Percentiles rank a stretch among this genome's conserved stretches.
Conservation (phyloP, 2,888 invertebrate species). For the Orthosia gothica region DNA sequence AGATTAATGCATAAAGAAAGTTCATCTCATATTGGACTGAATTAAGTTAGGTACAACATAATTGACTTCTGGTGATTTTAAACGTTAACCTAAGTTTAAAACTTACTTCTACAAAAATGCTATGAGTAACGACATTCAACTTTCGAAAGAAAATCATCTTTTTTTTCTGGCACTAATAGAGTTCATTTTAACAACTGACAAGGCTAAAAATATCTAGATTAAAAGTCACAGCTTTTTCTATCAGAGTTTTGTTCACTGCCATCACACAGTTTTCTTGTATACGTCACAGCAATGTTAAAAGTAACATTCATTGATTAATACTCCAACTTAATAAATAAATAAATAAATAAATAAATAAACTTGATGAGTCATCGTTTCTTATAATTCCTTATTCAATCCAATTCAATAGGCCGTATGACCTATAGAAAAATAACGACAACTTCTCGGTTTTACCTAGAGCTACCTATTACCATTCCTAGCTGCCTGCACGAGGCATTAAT, state of each 20-base stretch:
- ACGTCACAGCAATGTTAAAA: no score
- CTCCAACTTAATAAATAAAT: no score
- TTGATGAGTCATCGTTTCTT: background rate
- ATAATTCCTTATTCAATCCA: background rate
- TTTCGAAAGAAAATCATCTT: background rate
- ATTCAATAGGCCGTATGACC: background rate
- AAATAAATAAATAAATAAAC: no score
- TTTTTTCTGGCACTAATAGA: no score
- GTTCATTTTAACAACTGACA: no score
- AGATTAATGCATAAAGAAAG: background rate
- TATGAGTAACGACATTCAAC: background rate
- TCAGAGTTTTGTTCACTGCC: no score
- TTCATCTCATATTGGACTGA: background rate
- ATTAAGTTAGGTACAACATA: background rate
- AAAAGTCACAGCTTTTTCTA: no score
- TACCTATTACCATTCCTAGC: background rate
- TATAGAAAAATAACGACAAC: slow-evolving; percentile 5
- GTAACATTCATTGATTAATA: background rate
- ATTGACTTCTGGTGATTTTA: background rate
- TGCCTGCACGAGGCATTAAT: background rate
- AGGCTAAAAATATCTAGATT: no score
- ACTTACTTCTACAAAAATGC: background rate
- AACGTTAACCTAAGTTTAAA: background rate
- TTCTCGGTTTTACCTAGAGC: background rate
- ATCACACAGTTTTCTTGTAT: no score